A percentile compares a stretch with the other conserved stretches of the same genome.
These are phyloP conservation scores for Gallinago solitaria DNA, from an alignment of 2,797 vertebrate species.

Conservation along the genomic window DNA sequence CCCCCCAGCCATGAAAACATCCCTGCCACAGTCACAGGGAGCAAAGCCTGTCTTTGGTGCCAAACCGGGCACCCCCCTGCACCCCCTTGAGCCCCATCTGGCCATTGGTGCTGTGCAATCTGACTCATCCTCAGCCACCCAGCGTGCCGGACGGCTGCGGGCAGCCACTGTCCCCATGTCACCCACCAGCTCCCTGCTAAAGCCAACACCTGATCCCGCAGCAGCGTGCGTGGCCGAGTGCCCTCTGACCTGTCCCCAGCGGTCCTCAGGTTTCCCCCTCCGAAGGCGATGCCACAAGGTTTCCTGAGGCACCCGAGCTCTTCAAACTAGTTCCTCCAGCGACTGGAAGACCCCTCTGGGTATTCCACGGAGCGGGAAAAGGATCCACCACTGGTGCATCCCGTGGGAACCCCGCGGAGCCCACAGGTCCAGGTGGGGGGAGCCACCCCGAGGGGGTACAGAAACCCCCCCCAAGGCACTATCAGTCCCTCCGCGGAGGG, in stretches of 20 bases:
- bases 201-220: neutral
- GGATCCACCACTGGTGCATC: rapidly evolving
- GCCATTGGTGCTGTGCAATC: neutral
- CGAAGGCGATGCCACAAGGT: neutral
- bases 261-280: conserved; percentile 10
- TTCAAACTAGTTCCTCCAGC: neutral
- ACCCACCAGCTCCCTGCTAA: neutral
- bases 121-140: neutral
- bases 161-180: neutral
- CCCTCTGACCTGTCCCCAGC: neutral
- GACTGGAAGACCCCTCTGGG: neutral
- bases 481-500: rapidly evolving
- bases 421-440: neutral
- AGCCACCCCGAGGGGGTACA: rapidly evolving
- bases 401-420: neutral
- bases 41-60: neutral
- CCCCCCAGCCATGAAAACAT: neutral
- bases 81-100: neutral
- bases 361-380: neutral
- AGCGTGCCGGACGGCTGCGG: rapidly evolving
- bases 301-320: neutral
- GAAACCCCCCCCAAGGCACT: rapidly evolving
- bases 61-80: neutral
- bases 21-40: neutral
- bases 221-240: neutral